phyloP scores from a whole-genome alignment of 2,888 invertebrate species.

The Acanthosepion esculentum region DNA sequence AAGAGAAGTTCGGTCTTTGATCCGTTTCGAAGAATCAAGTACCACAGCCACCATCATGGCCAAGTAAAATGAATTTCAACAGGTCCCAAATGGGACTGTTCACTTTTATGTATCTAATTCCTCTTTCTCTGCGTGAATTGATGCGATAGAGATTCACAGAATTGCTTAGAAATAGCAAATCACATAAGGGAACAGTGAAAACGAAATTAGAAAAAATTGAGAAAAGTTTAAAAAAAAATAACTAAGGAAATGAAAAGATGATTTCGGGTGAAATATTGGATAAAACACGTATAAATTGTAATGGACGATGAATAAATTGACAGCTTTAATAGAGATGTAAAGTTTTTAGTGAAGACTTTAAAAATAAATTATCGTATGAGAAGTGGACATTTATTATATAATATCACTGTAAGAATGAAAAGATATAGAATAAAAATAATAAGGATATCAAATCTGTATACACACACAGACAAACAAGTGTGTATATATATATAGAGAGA shows the following conservation, averaged over 20 bases:
- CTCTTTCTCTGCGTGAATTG: background rate
- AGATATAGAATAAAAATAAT: too few relatives aligned
- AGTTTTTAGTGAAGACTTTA: too few relatives aligned
- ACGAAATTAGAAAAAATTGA: background rate
- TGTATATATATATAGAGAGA: too few relatives aligned
- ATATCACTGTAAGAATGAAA: too few relatives aligned
- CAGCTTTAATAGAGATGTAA: too few relatives aligned
- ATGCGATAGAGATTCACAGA: background rate
- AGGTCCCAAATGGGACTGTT: background rate
- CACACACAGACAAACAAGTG: too few relatives aligned
- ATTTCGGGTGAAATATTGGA: background rate
- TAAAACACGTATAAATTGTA: background rate
- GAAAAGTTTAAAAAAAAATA: background rate
- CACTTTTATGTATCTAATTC: background rate
- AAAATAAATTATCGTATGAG: too few relatives aligned
- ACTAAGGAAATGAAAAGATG: background rate
- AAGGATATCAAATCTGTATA: too few relatives aligned
- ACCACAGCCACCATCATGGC: background rate
- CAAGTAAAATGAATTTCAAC: background rate
- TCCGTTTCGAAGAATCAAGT: background rate
- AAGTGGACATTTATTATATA: too few relatives aligned
- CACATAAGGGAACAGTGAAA: background rate
- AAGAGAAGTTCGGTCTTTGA: background rate
- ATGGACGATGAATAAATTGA: too few relatives aligned
- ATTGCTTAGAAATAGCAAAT: background rate